Evolutionary conservation across 1,140 invertebrate species (phyloP).

Genomic region (Procambarus clarkii): DNA sequence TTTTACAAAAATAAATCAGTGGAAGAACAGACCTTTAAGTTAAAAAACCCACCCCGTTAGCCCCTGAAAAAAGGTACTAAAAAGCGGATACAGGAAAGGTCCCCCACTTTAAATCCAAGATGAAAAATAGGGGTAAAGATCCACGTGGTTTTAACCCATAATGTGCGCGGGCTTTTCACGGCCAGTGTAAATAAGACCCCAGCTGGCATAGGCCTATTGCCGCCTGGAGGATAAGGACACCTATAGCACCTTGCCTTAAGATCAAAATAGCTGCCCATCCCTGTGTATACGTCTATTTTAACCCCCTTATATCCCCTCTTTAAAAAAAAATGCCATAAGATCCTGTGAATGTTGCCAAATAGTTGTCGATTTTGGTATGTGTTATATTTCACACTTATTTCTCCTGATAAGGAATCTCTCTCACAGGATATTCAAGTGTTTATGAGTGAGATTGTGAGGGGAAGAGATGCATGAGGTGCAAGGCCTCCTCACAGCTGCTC

Average conservation of each 20-base stretch:
- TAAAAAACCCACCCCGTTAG: too few relatives aligned
- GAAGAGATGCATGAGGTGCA: not conserved
- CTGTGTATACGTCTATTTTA: constrained; percentile 19
- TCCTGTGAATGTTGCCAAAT: constrained; percentile 47
- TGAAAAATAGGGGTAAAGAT: constrained; percentile 54
- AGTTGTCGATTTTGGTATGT: not conserved
- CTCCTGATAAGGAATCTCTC: not conserved
- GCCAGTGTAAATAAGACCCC: constrained; percentile 60
- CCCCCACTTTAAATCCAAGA: constrained; percentile 26
- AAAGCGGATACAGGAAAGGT: constrained; percentile 40
- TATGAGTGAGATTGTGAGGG: not conserved
- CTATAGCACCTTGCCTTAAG: constrained; percentile 22
- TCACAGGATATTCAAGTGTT: not conserved
- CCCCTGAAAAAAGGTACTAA: not conserved
- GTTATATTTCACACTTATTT: constrained; percentile 3
- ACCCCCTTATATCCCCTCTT: not conserved
- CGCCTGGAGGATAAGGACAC: constrained; percentile 43
- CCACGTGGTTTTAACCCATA: constrained; percentile 61
- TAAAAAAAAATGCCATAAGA: constrained; percentile 32
- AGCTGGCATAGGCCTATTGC: constrained; percentile 21
- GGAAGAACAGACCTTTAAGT: too few relatives aligned
- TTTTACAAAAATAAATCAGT: too few relatives aligned
- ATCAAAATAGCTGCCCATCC: not conserved
- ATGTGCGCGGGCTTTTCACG: constrained; percentile 42
- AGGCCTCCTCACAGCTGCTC: not conserved